Evolutionary conservation across 2,113 vertebrate genomes (phyloP).

Genomic region (Ursus arctos): DNA sequence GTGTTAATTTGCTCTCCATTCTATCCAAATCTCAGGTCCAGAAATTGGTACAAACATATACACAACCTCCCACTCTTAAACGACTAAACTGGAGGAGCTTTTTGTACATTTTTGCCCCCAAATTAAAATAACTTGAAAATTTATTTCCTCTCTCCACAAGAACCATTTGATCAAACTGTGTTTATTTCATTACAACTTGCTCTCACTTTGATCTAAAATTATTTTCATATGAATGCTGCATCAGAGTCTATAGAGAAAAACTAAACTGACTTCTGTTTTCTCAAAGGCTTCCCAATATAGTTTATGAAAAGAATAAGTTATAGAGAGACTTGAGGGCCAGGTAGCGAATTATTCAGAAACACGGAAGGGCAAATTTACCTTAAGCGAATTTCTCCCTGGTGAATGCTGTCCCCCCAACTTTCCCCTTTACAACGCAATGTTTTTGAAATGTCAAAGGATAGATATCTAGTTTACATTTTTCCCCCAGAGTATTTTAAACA

Average conservation of each 20-base stretch:
- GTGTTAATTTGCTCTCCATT: constrained; percentile 94
- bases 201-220: constrained; percentile 80
- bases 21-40: constrained; percentile 90
- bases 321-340: background rate
- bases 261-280: constrained; percentile 66
- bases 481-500: constrained; percentile 34
- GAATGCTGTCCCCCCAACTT: background rate
- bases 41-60: constrained; percentile 87
- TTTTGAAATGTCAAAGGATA: constrained; percentile 53
- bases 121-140: constrained; percentile 75
- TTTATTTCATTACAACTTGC: constrained; percentile 78
- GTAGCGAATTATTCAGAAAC: constrained; percentile 23
- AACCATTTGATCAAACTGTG: constrained; percentile 73
- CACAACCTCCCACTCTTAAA: constrained; percentile 85
- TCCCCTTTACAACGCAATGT: background rate
- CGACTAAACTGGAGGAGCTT: constrained; percentile 80
- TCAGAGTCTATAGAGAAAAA: background rate
- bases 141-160: constrained; percentile 77
- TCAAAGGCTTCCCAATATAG: constrained; percentile 18
- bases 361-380: background rate
- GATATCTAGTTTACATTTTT: background rate
- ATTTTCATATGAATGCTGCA: constrained; percentile 71
- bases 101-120: background rate
- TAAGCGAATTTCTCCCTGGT: constrained; percentile 31
- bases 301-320: constrained; percentile 66